These are phyloP conservation scores for Eulemur coronatus DNA, from an alignment of 2,797 vertebrate genomes.

Conservation along the genomic window DNA sequence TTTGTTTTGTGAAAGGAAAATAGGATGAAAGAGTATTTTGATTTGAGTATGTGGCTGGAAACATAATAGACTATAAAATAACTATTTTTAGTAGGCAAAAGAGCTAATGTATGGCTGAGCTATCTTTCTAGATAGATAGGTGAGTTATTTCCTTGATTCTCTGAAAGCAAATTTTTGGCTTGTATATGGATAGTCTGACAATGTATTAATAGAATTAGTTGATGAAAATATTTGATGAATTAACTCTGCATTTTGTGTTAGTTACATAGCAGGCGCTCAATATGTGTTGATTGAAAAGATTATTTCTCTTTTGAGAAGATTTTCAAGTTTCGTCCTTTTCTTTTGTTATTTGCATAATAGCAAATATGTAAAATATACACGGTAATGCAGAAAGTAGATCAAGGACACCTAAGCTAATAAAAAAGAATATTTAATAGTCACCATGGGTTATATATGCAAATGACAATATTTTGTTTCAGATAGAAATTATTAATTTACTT, in stretches of 20 bases:
- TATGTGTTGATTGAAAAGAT: background rate
- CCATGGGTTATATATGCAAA: conserved; percentile 50
- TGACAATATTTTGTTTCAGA: conserved; percentile 42
- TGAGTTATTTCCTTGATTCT: background rate
- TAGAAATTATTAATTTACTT: conserved; percentile 46
- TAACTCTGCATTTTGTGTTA: background rate
- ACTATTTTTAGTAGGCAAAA: conserved; percentile 7
- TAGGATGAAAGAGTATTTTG: conserved; percentile 12
- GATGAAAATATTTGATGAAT: background rate
- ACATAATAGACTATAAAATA: conserved; percentile 5
- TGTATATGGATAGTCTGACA: background rate
- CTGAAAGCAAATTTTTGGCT: background rate
- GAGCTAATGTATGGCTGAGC: background rate
- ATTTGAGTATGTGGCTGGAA: background rate
- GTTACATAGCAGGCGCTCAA: background rate
- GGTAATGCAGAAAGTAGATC: background rate
- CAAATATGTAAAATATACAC: background rate
- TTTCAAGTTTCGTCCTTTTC: background rate
- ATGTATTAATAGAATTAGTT: background rate
- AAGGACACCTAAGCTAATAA: conserved; percentile 45
- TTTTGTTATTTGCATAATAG: background rate
- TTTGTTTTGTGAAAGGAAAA: conserved; percentile 64
- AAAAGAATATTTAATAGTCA: conserved; percentile 56
- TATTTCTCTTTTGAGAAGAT: background rate
- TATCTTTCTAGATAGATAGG: background rate